These are phyloP conservation scores for Myzus persicae DNA, from an alignment of 1,140 invertebrate genomes.

Conservation along the genomic window DNA sequence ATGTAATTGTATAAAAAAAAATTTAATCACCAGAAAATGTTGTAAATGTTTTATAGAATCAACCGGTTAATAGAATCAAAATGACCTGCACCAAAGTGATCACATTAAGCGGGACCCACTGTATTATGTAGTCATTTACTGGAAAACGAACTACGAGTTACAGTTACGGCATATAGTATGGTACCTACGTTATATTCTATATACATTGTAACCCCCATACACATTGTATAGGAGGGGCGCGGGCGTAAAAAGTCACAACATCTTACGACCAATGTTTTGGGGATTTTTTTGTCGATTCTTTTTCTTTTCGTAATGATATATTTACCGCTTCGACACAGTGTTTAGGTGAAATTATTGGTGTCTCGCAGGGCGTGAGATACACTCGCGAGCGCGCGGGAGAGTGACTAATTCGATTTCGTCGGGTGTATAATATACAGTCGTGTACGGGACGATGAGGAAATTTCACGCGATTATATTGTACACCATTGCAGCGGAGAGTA, in stretches of 20 bases:
- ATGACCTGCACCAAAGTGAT: too few relatives aligned
- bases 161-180: background rate
- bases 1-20: too few relatives aligned
- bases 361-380: constrained; percentile 56
- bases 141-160: background rate
- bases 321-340: constrained; percentile 51
- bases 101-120: too few relatives aligned
- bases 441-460: constrained; percentile 17
- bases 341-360: constrained; percentile 53
- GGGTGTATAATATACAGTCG: background rate
- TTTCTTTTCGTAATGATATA: background rate
- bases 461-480: constrained; percentile 46
- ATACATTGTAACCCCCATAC: too few relatives aligned
- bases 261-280: background rate
- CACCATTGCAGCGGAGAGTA: background rate
- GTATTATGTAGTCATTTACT: background rate
- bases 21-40: too few relatives aligned
- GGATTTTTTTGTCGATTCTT: background rate
- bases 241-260: background rate
- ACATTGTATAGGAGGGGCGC: too few relatives aligned
- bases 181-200: too few relatives aligned
- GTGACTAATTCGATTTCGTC: constrained; percentile 55
- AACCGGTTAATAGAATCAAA: too few relatives aligned
- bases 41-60: too few relatives aligned
- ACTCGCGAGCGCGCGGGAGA: background rate